Evolutionary conservation across 2,113 vertebrate species (phyloP).

Genomic region (Chinchilla lanigera): DNA sequence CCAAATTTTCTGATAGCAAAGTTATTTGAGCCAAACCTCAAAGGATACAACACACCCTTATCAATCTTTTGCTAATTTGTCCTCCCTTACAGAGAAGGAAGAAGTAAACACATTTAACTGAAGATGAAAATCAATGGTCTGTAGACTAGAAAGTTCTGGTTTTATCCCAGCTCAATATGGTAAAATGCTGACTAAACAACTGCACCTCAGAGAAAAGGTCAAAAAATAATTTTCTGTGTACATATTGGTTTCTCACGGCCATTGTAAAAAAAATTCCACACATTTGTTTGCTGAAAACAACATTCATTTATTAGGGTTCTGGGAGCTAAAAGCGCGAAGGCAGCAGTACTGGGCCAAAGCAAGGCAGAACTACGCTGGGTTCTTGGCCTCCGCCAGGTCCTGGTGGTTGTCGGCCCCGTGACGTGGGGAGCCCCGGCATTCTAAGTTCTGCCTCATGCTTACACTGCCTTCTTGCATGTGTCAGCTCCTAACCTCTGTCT

Average conservation of each 20-base stretch:
- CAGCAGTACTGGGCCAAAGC: neutral
- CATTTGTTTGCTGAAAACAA: neutral
- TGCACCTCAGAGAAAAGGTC: conserved; percentile 7
- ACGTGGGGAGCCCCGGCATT: neutral
- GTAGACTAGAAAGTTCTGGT: conserved; percentile 52
- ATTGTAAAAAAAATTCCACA: neutral
- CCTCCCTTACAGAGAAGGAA: conserved; percentile 30
- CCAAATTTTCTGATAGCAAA: conserved; percentile 61
- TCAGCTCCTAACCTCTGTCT: neutral
- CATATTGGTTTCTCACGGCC: neutral
- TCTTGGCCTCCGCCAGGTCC: neutral
- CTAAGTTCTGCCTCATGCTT: neutral
- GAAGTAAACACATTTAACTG: conserved; percentile 56
- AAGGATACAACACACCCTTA: conserved; percentile 49
- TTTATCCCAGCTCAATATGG: conserved; percentile 25
- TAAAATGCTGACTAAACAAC: conserved; percentile 62
- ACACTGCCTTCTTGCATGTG: neutral
- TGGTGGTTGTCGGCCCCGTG: too few relatives aligned
- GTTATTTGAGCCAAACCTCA: conserved; percentile 64
- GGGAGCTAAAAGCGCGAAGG: neutral
- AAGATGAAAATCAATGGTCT: conserved; percentile 55
- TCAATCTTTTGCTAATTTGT: conserved; percentile 39
- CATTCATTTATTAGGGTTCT: neutral
- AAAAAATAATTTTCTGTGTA: conserved; percentile 34
- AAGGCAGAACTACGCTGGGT: rapidly evolving